A percentile compares a stretch with the other conserved stretches of the same genome.
These are phyloP conservation scores for Casuarius casuarius DNA, from an alignment of 2,113 vertebrate genomes.

Conservation along the genomic window DNA sequence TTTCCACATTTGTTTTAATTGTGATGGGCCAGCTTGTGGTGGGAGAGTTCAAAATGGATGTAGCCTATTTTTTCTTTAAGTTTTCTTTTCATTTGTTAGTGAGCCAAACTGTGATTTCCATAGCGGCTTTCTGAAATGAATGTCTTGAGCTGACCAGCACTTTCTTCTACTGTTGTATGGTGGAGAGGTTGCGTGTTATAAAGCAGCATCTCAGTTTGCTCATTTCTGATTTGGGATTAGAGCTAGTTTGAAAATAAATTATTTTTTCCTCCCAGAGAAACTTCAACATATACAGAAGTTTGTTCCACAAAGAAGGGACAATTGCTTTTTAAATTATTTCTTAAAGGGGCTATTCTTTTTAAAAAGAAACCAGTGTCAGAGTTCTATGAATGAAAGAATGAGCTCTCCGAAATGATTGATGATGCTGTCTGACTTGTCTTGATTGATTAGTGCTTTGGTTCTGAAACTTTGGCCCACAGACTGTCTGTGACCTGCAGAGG, in stretches of 20 bases:
- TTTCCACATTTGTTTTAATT: not conserved
- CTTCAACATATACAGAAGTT: not conserved
- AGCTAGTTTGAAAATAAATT: not conserved
- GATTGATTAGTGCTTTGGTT: constrained; percentile 25
- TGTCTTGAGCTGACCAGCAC: not conserved
- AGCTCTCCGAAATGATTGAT: constrained; percentile 38
- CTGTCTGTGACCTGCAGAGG: constrained; percentile 27
- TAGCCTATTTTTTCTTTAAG: not conserved
- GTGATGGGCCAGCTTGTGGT: not conserved
- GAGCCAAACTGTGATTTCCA: not conserved
- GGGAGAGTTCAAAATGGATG: not conserved
- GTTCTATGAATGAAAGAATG: constrained; percentile 35
- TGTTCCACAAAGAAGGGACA: not conserved
- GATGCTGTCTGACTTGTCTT: not conserved
- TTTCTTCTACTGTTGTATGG: not conserved
- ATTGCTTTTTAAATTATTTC: not conserved
- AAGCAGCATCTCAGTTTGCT: not conserved
- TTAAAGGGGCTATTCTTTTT: not conserved
- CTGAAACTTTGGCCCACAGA: constrained; percentile 16
- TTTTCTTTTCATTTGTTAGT: not conserved
- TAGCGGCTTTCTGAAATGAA: not conserved
- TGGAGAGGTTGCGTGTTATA: not conserved
- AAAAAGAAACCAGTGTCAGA: not conserved
- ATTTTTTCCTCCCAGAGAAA: not conserved
- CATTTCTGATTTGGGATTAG: not conserved